A percentile compares a stretch with the other conserved stretches of the same genome.
Conservation (phyloP, 2,888 invertebrate species). For the Apodemia mormo region DNA sequence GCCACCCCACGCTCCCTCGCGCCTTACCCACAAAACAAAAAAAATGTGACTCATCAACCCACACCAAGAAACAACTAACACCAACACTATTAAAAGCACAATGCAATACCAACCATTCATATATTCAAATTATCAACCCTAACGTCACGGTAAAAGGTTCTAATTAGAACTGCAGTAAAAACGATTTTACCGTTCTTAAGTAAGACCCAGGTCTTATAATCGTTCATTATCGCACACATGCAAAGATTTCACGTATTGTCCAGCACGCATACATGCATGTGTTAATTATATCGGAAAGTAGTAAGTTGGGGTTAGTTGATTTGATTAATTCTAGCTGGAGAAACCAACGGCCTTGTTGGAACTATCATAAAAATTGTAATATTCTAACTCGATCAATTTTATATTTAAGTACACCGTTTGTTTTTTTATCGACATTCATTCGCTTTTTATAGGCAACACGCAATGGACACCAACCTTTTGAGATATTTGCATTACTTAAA, state of each 20-base stretch:
- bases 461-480: too few species aligned
- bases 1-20: slow-evolving; percentile 67
- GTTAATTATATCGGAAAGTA: slow-evolving; percentile 82
- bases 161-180: slow-evolving; percentile 41
- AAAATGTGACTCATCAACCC: slow-evolving; percentile 83
- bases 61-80: slow-evolving; percentile 69
- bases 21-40: slow-evolving; percentile 82
- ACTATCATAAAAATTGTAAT: slow-evolving; percentile 73
- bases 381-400: slow-evolving; percentile 49
- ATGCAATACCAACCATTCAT: slow-evolving; percentile 51
- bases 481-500: too few species aligned
- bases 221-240: slow-evolving; percentile 80
- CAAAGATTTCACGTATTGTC: slow-evolving; percentile 67
- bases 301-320: slow-evolving; percentile 80
- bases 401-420: neutral
- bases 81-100: slow-evolving; percentile 48
- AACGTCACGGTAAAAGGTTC: slow-evolving; percentile 58
- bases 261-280: slow-evolving; percentile 72
- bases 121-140: slow-evolving; percentile 65
- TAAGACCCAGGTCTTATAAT: slow-evolving; percentile 74
- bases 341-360: slow-evolving; percentile 70
- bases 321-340: slow-evolving; percentile 80
- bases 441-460: neutral
- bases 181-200: slow-evolving; percentile 59
- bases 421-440: neutral